A percentile compares a stretch with the other conserved stretches of the same genome.
Conservation (phyloP, 1,140 invertebrate genomes). For the Araneus ventricosus region DNA sequence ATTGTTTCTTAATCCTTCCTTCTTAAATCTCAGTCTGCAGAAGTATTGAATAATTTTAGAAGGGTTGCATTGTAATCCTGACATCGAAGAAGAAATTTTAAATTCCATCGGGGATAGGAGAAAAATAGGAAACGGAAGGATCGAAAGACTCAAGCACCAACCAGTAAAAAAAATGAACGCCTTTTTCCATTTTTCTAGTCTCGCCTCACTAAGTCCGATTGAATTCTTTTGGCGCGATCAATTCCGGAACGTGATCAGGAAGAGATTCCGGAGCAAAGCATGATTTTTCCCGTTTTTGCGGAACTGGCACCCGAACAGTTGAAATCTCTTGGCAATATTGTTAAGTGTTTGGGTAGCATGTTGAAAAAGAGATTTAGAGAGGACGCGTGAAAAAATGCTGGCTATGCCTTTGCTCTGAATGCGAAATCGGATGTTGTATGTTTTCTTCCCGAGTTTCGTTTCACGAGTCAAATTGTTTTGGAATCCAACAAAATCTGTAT, state of each 20-base stretch:
- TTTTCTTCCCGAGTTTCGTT: neutral
- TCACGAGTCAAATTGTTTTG: neutral
- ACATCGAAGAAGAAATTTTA: neutral
- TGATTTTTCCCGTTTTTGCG: neutral
- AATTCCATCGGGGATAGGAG: neutral
- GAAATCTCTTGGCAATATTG: neutral
- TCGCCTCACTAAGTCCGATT: neutral
- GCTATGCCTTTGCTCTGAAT: neutral
- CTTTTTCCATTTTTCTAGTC: neutral
- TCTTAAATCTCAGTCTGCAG: neutral
- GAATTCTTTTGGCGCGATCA: neutral
- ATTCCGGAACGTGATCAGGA: slow-evolving; percentile 9
- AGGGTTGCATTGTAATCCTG: neutral
- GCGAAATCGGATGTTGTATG: neutral
- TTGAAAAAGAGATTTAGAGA: neutral
- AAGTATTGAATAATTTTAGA: neutral
- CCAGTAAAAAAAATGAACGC: neutral
- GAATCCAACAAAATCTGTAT: neutral
- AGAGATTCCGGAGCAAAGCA: neutral
- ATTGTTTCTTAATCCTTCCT: neutral
- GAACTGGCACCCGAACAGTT: neutral
- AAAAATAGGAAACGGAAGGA: neutral
- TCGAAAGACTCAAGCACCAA: neutral
- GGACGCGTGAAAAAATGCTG: neutral
- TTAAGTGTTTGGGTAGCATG: slow-evolving; percentile 1